These are phyloP conservation scores for Tortricodes alternella DNA, from an alignment of 2,888 invertebrate genomes.

Conservation along the genomic window DNA sequence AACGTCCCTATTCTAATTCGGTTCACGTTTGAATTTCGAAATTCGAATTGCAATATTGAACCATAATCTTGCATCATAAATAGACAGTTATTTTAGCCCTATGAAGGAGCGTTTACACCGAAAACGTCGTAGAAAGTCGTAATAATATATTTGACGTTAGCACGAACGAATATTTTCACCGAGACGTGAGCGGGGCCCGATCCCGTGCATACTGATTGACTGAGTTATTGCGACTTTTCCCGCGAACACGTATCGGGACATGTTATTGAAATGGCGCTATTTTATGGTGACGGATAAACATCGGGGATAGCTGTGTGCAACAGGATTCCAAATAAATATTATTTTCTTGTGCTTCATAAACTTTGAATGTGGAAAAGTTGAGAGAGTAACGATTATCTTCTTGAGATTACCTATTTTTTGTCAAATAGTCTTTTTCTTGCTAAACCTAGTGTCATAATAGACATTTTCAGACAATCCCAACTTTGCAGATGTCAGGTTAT, in stretches of 20 bases:
- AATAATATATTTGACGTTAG: constrained; percentile 62
- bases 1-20: constrained; percentile 38
- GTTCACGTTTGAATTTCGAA: constrained; percentile 22
- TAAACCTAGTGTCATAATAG: too few species aligned
- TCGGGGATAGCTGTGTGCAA: not conserved
- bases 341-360: not conserved
- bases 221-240: constrained; percentile 50
- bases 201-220: constrained; percentile 67
- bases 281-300: constrained; percentile 25
- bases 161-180: constrained; percentile 66
- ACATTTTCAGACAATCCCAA: too few species aligned
- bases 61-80: constrained; percentile 28
- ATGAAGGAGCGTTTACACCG: constrained; percentile 52
- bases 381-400: not conserved
- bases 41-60: constrained; percentile 13
- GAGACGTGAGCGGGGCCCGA: constrained; percentile 66
- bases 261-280: constrained; percentile 29
- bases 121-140: constrained; percentile 73
- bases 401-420: too few species aligned
- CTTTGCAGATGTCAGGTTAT: too few species aligned
- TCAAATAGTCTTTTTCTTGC: too few species aligned
- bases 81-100: constrained; percentile 42
- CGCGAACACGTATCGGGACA: constrained; percentile 24
- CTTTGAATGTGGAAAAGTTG: not conserved
- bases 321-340: constrained; percentile 7